These are phyloP conservation scores for Hofmannophila pseudospretella DNA, from an alignment of 2,888 invertebrate genomes.

Conservation along the genomic window DNA sequence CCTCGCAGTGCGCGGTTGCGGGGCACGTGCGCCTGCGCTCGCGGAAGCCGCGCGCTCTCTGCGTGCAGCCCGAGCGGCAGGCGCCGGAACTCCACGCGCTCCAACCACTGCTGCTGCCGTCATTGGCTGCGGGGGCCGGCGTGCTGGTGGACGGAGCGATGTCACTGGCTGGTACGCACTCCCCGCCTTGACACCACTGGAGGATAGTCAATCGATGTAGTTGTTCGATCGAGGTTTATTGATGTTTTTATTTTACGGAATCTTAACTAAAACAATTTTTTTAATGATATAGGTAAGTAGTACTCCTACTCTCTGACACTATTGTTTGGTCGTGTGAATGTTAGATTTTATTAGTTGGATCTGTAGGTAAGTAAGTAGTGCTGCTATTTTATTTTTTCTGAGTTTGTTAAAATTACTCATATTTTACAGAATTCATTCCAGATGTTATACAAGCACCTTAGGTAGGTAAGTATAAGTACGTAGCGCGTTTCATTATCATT, in stretches of 20 bases:
- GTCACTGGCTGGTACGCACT: slow-evolving; percentile 71
- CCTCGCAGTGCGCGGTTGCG: slow-evolving; percentile 78
- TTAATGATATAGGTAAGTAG: background rate
- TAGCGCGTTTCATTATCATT: too few species aligned
- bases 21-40: slow-evolving; percentile 78
- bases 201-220: slow-evolving; percentile 11
- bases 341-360: background rate
- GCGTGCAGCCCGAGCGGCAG: slow-evolving; percentile 83
- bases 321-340: too few species aligned
- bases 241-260: too few species aligned
- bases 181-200: slow-evolving; percentile 83
- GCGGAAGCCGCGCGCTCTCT: slow-evolving; percentile 79
- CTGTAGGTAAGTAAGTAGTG: too few species aligned
- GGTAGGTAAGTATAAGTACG: too few species aligned
- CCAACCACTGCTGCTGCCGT: slow-evolving; percentile 78
- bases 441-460: too few species aligned
- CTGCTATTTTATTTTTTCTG: too few species aligned
- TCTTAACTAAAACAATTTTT: too few species aligned
- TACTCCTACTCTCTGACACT: too few species aligned
- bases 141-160: slow-evolving; percentile 20
- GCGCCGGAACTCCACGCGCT: slow-evolving; percentile 77
- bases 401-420: too few species aligned
- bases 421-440: too few species aligned
- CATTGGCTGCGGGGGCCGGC: slow-evolving; percentile 35
- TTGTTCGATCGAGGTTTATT: too few species aligned